Evolutionary conservation across 2,888 invertebrate species (phyloP).

Genomic region (Ennomos fuscantarius): DNA sequence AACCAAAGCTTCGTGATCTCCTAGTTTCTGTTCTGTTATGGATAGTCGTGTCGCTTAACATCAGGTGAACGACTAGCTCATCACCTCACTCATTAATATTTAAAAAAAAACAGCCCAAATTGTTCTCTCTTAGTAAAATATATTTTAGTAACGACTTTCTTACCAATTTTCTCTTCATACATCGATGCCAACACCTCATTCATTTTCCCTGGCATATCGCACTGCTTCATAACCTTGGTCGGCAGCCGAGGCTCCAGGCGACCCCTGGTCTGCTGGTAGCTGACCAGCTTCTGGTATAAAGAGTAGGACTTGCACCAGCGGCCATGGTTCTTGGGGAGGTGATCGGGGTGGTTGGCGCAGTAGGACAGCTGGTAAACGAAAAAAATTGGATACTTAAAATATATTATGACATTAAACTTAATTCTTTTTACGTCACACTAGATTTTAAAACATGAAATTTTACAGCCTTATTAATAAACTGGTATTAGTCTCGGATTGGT

Average conservation of each 20-base stretch:
- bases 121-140: too few relatives aligned
- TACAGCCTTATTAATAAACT: too few relatives aligned
- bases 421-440: too few relatives aligned
- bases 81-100: too few relatives aligned
- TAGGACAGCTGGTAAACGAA: conserved; percentile 74
- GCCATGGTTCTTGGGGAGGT: conserved; percentile 79
- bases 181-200: conserved; percentile 77
- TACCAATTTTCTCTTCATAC: conserved; percentile 76
- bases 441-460: too few relatives aligned
- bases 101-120: too few relatives aligned
- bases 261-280: conserved; percentile 85
- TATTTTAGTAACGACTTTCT: conserved; percentile 40
- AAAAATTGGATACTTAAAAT: neutral
- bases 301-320: conserved; percentile 87
- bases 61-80: too few relatives aligned
- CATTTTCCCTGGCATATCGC: conserved; percentile 71
- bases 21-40: too few relatives aligned
- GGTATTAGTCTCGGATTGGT: too few relatives aligned
- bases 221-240: conserved; percentile 64
- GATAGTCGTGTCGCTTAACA: too few relatives aligned
- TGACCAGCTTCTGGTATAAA: conserved; percentile 86
- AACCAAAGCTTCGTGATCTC: too few relatives aligned
- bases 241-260: conserved; percentile 86
- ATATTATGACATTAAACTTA: too few relatives aligned
- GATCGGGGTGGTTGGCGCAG: conserved; percentile 79